Base-by-base conservation (phyloP, 2,797 vertebrate genomes). In the Pelodytes ibericus region DNA sequence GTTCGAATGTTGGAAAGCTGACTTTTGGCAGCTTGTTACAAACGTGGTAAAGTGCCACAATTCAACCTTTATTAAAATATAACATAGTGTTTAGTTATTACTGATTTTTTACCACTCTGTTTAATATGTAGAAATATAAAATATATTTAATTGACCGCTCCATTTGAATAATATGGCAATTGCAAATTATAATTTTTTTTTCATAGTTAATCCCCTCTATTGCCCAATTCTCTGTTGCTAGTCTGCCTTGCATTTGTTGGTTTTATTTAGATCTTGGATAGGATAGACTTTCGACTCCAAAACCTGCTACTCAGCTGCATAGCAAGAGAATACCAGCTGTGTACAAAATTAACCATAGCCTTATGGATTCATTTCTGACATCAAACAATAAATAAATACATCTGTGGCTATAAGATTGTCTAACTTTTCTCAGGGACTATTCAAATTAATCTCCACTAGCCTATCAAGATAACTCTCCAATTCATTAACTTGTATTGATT, bases 401-500 rank as follows among this genome's bases (percentile, higher is more conserved):
- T 29, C 29, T 22, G 25, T 25, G 64, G 47, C 33, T 74, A 36
- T 22, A 57, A 29, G 69, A 69, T 41, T 73, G 25, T 30, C 61
- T 68, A 13, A 44, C 20, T 57, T 41, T 62, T 73, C 25, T 49
- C 24, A 26, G 24, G 56, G 70, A 58, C 61, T 67, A 49, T 44
- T 67, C 16, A 24, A 67, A 67, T 67, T 36, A 67, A 62, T 69
- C 64, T 39, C 39, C 58, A 44, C 31, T 68, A 63, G 57, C 51
- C 56, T 26, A 69, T 79, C 71, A 74, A 57, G 69, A 60, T 58
- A 62, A 72, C 53, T 61, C 56, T 27, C 25, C 57, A 47, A 68
- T 72, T 78, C 44, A 73, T 72, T 68, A 72, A 72, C 41, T 56
- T n/a, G 24, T 73, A 66, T 78, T 78, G 76, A 78, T 78, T 44